Base-by-base conservation (phyloP, 2,888 invertebrate genomes). In the Leptopilina syphax region DNA sequence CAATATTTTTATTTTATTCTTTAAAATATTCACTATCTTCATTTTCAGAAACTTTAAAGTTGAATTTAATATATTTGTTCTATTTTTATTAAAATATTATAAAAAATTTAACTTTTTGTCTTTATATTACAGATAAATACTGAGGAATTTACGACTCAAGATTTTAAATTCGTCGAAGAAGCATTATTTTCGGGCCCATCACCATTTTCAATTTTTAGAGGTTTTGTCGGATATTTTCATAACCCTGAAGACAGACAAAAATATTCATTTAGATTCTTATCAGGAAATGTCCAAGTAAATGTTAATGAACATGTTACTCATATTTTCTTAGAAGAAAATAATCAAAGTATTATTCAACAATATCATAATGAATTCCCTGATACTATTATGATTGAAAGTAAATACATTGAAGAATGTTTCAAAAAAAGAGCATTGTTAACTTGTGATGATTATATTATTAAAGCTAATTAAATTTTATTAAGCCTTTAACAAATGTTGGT, bases 391-490 rank as follows among this genome's bases (percentile, higher is more conserved):
- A 6, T 90, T 5, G 85, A 83, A 8, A 89, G 84, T 50, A 83
- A 85, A 18, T 92, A 91, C 91, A 89, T 92, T 12, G 9, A 76
- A 0, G 87, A 89, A 78, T 91, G 89, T 65, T 89, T 89, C 73
- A 47, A 41, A 9, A 78, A 82, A 47, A 76, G 79, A 68, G 79
- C 76, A 83, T 67, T 90, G 18, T 80, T 89, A 24, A 77, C 88
- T 3, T 79, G 82, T 9, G 82, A 81, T 0, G 66, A 87, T n/a
- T 90, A 90, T 70, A 63, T 8, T 8, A 7, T 44, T 6, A 7
- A 44, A 8, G 1, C 6, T 7, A 44, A 44, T 44, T 44, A 7
- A 44, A 44, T 44, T 44, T 44, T 1, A 44, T 44, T 8, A 44
- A 44, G 44, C 7, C 44, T 44, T 44, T 44, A 44, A 44, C 44